phyloP scores from a whole-genome alignment of 1,140 invertebrate species.

The Drosophila teissieri region DNA sequence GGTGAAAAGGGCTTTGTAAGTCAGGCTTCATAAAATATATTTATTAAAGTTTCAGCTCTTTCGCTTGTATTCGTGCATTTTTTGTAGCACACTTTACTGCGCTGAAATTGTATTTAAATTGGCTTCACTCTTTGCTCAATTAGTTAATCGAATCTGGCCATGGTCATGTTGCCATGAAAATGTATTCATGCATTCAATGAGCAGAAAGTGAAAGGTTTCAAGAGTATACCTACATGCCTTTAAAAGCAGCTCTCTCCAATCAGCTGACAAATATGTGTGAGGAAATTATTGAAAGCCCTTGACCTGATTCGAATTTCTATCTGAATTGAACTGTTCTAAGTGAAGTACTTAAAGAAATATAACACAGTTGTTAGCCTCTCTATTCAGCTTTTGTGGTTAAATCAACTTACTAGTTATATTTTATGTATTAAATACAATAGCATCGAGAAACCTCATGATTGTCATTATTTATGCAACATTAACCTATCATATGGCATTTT shows the following conservation, averaged over 20 bases:
- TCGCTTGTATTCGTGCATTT: no score
- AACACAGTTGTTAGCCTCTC: no score
- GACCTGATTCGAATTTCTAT: not conserved
- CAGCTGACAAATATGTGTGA: not conserved
- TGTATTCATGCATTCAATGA: not conserved
- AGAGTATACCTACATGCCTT: not conserved
- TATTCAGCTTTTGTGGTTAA: no score
- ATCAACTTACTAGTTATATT: not conserved
- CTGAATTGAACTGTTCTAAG: conserved; percentile 4
- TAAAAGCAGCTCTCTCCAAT: not conserved
- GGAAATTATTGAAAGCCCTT: not conserved
- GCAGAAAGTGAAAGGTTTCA: not conserved
- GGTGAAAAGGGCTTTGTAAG: no score
- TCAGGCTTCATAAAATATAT: not conserved
- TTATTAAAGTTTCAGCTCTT: not conserved
- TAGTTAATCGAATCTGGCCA: conserved; percentile 4
- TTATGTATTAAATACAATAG: not conserved
- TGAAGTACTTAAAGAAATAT: no score
- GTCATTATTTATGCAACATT: conserved; percentile 1
- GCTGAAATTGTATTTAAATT: not conserved
- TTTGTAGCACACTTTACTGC: conserved; percentile 2
- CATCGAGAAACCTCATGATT: not conserved
- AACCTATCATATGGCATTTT: conserved; percentile 11
- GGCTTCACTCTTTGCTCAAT: not conserved
- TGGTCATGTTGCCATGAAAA: not conserved